These are phyloP conservation scores for western clawed frog (Xenopus tropicalis) DNA, from an alignment of 2,113 vertebrate species.

Conservation along the genomic window DNA sequence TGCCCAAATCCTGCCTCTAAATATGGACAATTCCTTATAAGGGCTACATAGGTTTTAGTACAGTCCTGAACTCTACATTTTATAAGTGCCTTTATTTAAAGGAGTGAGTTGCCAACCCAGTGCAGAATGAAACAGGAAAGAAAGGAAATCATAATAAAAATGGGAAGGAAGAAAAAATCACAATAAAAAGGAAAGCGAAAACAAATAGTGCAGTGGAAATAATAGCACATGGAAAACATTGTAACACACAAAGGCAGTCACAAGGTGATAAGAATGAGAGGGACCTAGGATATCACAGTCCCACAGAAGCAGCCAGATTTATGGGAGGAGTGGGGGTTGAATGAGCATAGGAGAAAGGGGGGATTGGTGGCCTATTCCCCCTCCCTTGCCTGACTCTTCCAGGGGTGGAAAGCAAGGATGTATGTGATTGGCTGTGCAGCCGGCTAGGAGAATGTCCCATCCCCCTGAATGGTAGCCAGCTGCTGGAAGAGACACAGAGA, in stretches of 20 bases:
- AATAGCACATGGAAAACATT: no score
- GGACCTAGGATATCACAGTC: not conserved
- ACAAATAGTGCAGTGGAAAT: no score
- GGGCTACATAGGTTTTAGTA: no score
- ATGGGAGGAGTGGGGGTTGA: constrained; percentile 10
- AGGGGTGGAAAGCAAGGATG: constrained; percentile 13
- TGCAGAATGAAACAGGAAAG: no score
- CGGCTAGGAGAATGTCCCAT: not conserved
- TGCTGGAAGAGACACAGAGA: constrained; percentile 13
- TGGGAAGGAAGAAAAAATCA: no score
- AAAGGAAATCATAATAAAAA: not conserved
- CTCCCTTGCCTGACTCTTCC: constrained; percentile 31
- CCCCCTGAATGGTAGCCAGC: constrained; percentile 27
- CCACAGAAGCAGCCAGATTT: not conserved
- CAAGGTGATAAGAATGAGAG: not conserved
- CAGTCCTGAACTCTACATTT: not conserved
- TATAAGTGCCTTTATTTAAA: not conserved
- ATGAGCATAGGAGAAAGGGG: constrained; percentile 6
- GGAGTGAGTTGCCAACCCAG: not conserved
- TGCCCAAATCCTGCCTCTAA: not conserved
- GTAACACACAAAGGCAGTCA: not conserved
- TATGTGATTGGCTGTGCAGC: constrained; percentile 14
- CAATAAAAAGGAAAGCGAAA: not conserved
- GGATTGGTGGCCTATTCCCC: not conserved
- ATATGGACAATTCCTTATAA: no score